Evolutionary conservation across 2,113 vertebrate species (phyloP), one percentile per base, ranked within the genome.

Genomic region (Acinonyx jubatus): DNA sequence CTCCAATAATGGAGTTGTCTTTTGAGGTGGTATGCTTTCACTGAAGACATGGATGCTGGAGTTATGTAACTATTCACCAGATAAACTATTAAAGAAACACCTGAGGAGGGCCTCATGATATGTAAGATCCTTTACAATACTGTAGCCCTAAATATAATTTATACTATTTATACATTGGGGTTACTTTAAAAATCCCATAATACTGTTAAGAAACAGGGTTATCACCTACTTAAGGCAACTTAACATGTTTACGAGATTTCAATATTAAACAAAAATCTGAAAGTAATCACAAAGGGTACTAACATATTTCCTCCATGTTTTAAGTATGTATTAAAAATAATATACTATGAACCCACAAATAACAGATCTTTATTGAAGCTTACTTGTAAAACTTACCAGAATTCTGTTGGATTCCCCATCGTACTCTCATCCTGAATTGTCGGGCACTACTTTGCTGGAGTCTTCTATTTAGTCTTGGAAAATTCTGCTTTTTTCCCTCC

Each of bases 401-500:
- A 96, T 99, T 99, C 50, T 98, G 97, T 16, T 98, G 99, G 73
- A 98, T 98, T 98, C 87, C 98, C 98, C 96, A 98, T 29, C 98
- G 99, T 88, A 97, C 97, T 85, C 97, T 95, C 97, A 98, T 98
- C 83, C 97, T 98, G 97, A 99, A 99, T 88, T 99, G 99, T 1
- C 94, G 98, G 66, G 98, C 57, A 96, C 98, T 99, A 90, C 97
- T 99, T 94, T 99, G 99, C 29, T 98, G 97, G 73, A 99, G 98
- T 27, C 97, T 98, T 97, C 99, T 99, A 94, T 99, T 99, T 89
- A 98, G 97, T 83, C 99, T 98, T 4, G 99, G 98, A 88, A 98
- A 98, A 97, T 98, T 99, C 88, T 99, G 99, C 31, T 99, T 98
- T 96, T 99, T 99, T 92, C 99, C 99, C 98, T 99, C 99, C 97